These are phyloP conservation scores for Dendronephthya gigantea DNA, from an alignment of 64 coral and sea anemone species.

Conservation along the genomic window DNA sequence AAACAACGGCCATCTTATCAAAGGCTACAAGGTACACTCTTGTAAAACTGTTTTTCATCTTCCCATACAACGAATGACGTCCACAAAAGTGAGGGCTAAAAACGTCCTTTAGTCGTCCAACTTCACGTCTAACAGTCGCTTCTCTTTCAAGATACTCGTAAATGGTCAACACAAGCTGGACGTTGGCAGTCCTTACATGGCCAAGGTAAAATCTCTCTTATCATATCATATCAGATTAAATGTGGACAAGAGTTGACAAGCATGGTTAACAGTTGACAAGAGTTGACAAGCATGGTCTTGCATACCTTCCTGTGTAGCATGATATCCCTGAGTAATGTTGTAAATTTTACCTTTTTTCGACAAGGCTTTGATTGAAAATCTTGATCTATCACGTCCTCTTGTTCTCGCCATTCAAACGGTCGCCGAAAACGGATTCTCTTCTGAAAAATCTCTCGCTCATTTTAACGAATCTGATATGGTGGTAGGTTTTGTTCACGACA, in stretches of 20 bases:
- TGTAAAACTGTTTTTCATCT: too few relatives aligned
- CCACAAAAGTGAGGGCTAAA: background rate
- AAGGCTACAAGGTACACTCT: slow-evolving; percentile 83
- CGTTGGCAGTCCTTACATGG: slow-evolving; percentile 79
- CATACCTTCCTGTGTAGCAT: too few relatives aligned
- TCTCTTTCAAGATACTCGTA: slow-evolving; percentile 44
- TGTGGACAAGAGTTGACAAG: too few relatives aligned
- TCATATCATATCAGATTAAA: background rate
- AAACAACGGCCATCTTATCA: slow-evolving; percentile 58
- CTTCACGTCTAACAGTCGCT: background rate
- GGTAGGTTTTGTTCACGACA: too few relatives aligned
- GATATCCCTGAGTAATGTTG: background rate
- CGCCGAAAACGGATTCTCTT: slow-evolving; percentile 52
- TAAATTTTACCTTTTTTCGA: background rate
- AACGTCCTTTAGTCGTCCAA: background rate
- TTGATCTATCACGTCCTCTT: slow-evolving; percentile 58
- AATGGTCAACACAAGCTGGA: slow-evolving; percentile 60
- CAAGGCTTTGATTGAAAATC: slow-evolving; percentile 78
- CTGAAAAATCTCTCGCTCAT: slow-evolving; percentile 38
- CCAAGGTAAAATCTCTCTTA: slow-evolving; percentile 49
- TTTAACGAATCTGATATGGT: slow-evolving; percentile 68
- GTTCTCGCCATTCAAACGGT: slow-evolving; percentile 67
- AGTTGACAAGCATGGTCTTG: too few relatives aligned
- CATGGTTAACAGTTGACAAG: too few relatives aligned
- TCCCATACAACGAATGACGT: background rate